A percentile compares a stretch with the other conserved stretches of the same genome.
phyloP scores from a whole-genome alignment of 2,113 vertebrate genomes.

The Benitochromis conjunctus region DNA sequence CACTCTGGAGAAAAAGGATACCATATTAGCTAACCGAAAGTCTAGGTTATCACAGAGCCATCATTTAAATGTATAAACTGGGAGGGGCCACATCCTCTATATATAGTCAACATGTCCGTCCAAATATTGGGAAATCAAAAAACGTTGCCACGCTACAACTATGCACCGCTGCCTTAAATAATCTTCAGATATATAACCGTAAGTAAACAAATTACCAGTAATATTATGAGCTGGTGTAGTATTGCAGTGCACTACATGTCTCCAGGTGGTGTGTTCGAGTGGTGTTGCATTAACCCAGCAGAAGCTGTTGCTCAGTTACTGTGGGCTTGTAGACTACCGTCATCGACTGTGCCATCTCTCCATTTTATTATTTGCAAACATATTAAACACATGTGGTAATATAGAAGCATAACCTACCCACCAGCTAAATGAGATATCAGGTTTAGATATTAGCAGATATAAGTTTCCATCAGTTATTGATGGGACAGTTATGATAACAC shows the following conservation, averaged over 20 bases:
- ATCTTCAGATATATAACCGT: not conserved
- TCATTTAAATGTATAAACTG: not conserved
- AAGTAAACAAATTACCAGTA: not conserved
- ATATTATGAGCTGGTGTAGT: not conserved
- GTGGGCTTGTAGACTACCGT: not conserved
- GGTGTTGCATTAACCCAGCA: not conserved
- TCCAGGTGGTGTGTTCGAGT: not conserved
- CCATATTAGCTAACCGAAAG: not conserved
- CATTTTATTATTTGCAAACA: not conserved
- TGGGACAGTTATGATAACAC: too few species aligned
- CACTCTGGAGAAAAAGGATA: not conserved
- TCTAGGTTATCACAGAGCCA: not conserved
- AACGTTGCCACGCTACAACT: not conserved
- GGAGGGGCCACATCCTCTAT: not conserved
- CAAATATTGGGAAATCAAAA: not conserved
- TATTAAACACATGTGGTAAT: not conserved
- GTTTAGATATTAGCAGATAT: too few species aligned
- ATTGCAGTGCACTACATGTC: not conserved
- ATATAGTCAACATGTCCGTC: not conserved
- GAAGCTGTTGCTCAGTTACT: not conserved
- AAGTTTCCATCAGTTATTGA: too few species aligned
- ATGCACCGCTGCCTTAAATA: not conserved
- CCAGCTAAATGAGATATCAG: too few species aligned
- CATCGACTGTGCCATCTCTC: not conserved
- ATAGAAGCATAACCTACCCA: not conserved